These are phyloP conservation scores for Nezara viridula DNA, from an alignment of 2,888 invertebrate genomes.

Conservation along the genomic window DNA sequence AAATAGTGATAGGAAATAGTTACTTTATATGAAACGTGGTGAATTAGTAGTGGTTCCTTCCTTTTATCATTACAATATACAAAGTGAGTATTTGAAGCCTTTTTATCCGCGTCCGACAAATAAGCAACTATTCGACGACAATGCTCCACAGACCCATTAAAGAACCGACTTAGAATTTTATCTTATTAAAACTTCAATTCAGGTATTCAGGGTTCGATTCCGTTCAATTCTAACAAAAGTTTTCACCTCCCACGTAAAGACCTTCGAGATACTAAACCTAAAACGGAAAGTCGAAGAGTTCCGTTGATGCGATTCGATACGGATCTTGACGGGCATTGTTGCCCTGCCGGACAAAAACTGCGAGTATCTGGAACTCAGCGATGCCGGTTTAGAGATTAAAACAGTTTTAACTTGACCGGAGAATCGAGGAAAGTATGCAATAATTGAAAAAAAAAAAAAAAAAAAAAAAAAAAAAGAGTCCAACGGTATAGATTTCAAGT, in stretches of 20 bases:
- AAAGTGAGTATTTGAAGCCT: neutral
- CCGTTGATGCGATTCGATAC: neutral
- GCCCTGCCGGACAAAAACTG: neutral
- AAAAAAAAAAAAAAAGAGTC: too few relatives aligned
- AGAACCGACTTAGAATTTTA: neutral
- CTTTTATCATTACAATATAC: slow-evolving; percentile 14
- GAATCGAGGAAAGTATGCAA: neutral
- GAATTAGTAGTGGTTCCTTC: neutral
- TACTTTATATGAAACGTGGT: neutral
- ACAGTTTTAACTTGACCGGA: neutral
- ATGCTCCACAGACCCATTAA: neutral
- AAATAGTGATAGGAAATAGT: neutral
- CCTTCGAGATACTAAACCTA: slow-evolving; percentile 3
- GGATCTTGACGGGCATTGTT: slow-evolving; percentile 21
- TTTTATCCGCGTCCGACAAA: neutral
- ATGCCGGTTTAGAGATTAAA: neutral
- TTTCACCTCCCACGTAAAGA: neutral
- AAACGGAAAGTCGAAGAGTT: slow-evolving; percentile 13
- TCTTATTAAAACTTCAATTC: slow-evolving; percentile 4
- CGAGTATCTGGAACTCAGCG: neutral
- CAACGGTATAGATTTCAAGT: neutral
- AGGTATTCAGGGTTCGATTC: too few relatives aligned
- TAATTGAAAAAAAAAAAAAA: neutral
- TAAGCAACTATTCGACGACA: neutral
- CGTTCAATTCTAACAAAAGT: neutral